Evolutionary conservation across 2,113 vertebrate genomes (phyloP), one percentile per base, ranked within the genome.

Genomic region (Ardeotis arabs): DNA sequence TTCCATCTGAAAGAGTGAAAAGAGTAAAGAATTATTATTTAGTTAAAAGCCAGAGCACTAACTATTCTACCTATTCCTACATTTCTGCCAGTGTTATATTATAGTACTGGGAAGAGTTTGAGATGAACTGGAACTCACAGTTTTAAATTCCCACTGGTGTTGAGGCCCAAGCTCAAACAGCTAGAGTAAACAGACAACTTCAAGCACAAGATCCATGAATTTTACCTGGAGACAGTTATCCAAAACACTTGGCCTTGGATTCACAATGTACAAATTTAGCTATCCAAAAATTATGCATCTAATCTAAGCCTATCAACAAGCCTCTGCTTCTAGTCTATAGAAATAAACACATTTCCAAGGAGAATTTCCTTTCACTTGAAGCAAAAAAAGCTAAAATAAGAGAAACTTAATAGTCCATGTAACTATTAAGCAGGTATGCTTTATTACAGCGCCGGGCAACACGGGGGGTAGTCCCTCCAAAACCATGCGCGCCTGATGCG

Each of bases 1-100:
- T 97, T 99, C 99, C 99, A 99, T 99, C 99, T 99, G 97, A 96
- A 98, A 98, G 76, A 95, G 27, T 24, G 19, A 84, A 63, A 53
- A 70, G 20, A 76, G 35, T 75, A 91, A 56, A 28, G 37, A 96
- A 94, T 91, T 95, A 85, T 60, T 49, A 90, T 63, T 87, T 55
- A 64, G 84, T 83, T 91, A 86, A 75, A 92, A 96, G 52, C 29
- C 41, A 87, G 20, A 74, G 77, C 12, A 49, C 24, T 74, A 93
- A 67, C 20, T 83, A 39, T 49, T 69, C 47, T 87, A 58, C 15
- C 17, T 83, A 56, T 68, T 84, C n/a, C 20, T 52, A 39, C 5
- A 58, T 80, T 91, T 88, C 33, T 63, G 28, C 4, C 39, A 52
- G 18, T 45, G 69, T 72, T 79, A 33, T 22, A 68, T 53, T 49